These are phyloP conservation scores for Fratercula arctica DNA, from an alignment of 2,797 vertebrate species.

Conservation along the genomic window DNA sequence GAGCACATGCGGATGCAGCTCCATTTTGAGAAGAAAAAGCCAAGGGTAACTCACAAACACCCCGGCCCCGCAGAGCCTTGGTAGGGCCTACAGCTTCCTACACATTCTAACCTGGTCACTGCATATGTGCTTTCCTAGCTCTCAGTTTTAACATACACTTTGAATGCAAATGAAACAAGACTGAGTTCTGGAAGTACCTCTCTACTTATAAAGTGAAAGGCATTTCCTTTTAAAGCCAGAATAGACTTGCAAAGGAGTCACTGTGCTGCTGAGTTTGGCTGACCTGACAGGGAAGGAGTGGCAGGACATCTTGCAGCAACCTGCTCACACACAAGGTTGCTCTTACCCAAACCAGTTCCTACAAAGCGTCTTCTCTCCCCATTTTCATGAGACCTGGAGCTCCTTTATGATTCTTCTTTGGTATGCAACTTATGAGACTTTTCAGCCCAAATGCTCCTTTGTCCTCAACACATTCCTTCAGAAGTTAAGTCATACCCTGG, in stretches of 20 bases:
- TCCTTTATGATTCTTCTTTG: fast-evolving
- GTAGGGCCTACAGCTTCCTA: background rate
- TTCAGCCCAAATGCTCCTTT: background rate
- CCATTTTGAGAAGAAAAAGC: background rate
- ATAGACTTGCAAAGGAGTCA: background rate
- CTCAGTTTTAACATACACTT: background rate
- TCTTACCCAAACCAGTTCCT: background rate
- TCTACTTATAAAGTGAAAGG: background rate
- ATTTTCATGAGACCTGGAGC: background rate
- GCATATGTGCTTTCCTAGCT: background rate
- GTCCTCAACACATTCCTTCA: background rate
- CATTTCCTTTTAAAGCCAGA: background rate
- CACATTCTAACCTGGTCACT: background rate
- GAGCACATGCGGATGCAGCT: background rate
- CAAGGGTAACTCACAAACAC: background rate
- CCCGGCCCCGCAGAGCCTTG: background rate
- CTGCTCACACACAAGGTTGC: background rate
- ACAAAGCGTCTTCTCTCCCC: background rate
- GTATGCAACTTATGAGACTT: background rate
- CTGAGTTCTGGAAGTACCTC: background rate
- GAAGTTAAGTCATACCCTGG: background rate
- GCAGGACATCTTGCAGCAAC: background rate
- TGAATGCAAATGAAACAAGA: fast-evolving
- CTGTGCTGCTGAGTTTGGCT: background rate
- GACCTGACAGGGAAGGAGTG: background rate